phyloP scores from a whole-genome alignment of 2,888 invertebrate genomes.

The Temnothorax ravouxi region DNA sequence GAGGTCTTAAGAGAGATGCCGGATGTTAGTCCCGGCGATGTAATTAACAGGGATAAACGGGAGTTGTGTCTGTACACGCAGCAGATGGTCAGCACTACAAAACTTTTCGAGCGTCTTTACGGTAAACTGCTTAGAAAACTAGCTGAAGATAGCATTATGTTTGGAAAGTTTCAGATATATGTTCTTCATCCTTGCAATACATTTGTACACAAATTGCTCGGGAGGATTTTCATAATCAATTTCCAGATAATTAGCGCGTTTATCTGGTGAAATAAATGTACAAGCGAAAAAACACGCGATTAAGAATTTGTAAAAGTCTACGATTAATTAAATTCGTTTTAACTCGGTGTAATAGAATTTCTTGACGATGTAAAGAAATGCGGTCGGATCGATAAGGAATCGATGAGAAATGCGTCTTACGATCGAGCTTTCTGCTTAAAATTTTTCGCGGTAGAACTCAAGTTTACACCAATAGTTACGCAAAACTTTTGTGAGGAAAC shows the following conservation, averaged over 20 bases:
- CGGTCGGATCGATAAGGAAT: neutral
- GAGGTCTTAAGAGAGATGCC: constrained; percentile 1
- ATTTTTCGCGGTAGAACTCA: neutral
- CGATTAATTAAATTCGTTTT: constrained; percentile 3
- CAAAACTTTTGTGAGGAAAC: constrained; percentile 45
- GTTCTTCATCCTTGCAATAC: neutral
- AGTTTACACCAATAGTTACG: neutral
- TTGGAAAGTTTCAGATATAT: constrained; percentile 48
- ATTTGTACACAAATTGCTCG: neutral
- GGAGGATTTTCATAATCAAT: neutral
- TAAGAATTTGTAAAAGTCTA: neutral
- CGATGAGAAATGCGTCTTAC: neutral
- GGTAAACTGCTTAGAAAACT: neutral
- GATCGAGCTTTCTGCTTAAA: neutral
- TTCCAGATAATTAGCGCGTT: neutral
- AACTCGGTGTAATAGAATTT: neutral
- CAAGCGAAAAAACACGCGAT: neutral
- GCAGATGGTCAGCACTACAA: constrained; percentile 19
- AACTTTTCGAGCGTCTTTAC: constrained; percentile 27
- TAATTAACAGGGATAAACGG: constrained; percentile 23
- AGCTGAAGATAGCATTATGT: constrained; percentile 17
- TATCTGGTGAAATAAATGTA: neutral
- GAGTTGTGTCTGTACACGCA: constrained; percentile 6
- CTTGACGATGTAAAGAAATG: neutral
- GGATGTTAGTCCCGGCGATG: constrained; percentile 23